Percentiles rank a stretch among this genome's conserved stretches.
Conservation (phyloP, 2,113 vertebrate genomes). For the Antigone vipio region DNA sequence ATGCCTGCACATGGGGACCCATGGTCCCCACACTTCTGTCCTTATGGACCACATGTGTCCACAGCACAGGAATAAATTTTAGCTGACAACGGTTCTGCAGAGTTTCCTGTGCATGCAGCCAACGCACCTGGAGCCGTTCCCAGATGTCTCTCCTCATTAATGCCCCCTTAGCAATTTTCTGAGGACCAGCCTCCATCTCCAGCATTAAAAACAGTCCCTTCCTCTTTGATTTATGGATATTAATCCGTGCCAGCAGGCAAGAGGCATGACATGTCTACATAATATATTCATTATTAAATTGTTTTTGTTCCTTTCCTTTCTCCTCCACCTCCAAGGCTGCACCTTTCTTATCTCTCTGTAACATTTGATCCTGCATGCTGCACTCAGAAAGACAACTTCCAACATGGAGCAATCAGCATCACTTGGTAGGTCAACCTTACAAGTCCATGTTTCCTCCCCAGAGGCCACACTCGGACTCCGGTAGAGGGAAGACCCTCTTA, state of each 20-base stretch:
- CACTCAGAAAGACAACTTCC: background rate
- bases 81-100: slow-evolving; percentile 17
- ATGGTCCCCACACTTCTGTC: background rate
- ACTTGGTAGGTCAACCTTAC: background rate
- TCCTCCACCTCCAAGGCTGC: background rate
- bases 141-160: slow-evolving; percentile 51
- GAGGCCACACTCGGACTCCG: background rate
- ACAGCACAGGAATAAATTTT: slow-evolving; percentile 6
- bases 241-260: slow-evolving; percentile 50
- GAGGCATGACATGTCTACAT: slow-evolving; percentile 44
- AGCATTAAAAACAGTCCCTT: slow-evolving; percentile 63
- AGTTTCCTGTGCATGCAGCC: background rate
- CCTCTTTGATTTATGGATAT: slow-evolving; percentile 65
- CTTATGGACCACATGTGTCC: background rate
- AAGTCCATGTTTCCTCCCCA: background rate
- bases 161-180: slow-evolving; percentile 56
- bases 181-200: slow-evolving; percentile 47
- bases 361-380: background rate
- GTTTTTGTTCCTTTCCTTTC: slow-evolving; percentile 9
- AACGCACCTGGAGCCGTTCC: slow-evolving; percentile 45
- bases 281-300: slow-evolving; percentile 57
- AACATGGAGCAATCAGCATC: background rate
- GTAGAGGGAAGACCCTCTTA: background rate
- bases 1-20: fast-evolving
- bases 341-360: background rate